These are phyloP conservation scores for Cyanocitta stelleri DNA, from an alignment of 2,113 vertebrate species.

Conservation along the genomic window DNA sequence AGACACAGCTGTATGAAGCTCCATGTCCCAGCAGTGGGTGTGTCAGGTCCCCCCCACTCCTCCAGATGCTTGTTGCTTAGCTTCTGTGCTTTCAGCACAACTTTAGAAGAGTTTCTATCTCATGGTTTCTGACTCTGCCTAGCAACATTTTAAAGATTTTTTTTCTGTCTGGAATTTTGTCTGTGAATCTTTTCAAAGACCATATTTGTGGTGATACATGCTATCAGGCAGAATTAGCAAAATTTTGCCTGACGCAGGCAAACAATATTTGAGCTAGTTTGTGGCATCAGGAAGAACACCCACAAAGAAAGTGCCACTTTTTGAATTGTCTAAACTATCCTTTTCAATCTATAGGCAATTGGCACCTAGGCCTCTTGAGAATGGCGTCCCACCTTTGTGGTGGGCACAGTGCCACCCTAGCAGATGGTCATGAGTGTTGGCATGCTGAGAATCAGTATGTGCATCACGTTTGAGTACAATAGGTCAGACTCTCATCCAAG, in stretches of 20 bases:
- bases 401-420: conserved; percentile 64
- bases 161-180: background rate
- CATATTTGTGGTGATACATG: background rate
- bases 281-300: background rate
- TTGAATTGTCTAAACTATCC: conserved; percentile 34
- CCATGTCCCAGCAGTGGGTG: conserved; percentile 35
- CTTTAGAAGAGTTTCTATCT: background rate
- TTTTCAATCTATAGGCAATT: conserved; percentile 53
- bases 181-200: background rate
- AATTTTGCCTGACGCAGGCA: background rate
- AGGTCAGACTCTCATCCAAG: conserved; percentile 66
- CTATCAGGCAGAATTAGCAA: background rate
- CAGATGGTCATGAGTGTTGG: conserved; percentile 70
- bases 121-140: conserved; percentile 1
- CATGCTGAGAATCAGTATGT: conserved; percentile 73
- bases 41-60: background rate
- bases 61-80: conserved; percentile 26
- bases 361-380: conserved; percentile 63
- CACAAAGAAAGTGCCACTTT: background rate
- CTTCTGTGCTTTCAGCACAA: background rate
- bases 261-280: background rate
- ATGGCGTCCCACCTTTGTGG: conserved; percentile 10
- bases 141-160: background rate
- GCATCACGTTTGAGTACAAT: conserved; percentile 72
- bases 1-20: conserved; percentile 56